Evolutionary conservation across 64 coral and sea anemone species (phyloP), one percentile per base, ranked within the genome.

Genomic region (Orbicella faveolata): DNA sequence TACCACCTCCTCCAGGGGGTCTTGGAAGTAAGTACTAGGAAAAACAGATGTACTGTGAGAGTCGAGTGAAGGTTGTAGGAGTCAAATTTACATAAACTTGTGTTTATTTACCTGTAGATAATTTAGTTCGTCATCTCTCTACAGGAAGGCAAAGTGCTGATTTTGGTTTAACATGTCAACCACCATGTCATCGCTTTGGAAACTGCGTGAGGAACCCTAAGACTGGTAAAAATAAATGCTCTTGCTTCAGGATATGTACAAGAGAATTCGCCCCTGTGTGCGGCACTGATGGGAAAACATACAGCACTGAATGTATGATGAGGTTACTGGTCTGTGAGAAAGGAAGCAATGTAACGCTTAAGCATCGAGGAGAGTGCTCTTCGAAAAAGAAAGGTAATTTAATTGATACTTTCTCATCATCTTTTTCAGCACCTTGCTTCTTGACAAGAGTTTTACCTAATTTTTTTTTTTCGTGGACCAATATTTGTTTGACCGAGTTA

Each of bases 281-380:
- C 20, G 87, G 87, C 18, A 88, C 87, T 14, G 87, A 88, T 77
- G 87, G 87, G 23, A 70, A 74, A n/a, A 77, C 73, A 30, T 88
- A 88, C 34, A 78, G 87, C 44, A 88, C 30, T 26, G 75, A 77
- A 11, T 88, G 87, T 77, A 77, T 88, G 52, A n/a, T 75, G 18
- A 78, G 26, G 75, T 25, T 25, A 48, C 36, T 52, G 33, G 75
- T 78, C 10, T 88, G 87, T n/a, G 15, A 88, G 14, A n/a, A 78
- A 4, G 87, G 75, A 34, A 65, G 52, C 37, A 18, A 36, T 59
- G 53, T 77, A 14, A 35, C 18, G 19, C 12, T 88, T 1, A 66
- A 75, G 34, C 87, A 88, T 39, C 34, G 8, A 61, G 87, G 87
- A 36, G 72, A 88, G 44, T 88, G 87, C 51, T 20, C n/a, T 1